Percentiles rank a stretch among this genome's conserved stretches.
phyloP scores from a whole-genome alignment of 2,113 vertebrate genomes.

The Fregata magnificens region DNA sequence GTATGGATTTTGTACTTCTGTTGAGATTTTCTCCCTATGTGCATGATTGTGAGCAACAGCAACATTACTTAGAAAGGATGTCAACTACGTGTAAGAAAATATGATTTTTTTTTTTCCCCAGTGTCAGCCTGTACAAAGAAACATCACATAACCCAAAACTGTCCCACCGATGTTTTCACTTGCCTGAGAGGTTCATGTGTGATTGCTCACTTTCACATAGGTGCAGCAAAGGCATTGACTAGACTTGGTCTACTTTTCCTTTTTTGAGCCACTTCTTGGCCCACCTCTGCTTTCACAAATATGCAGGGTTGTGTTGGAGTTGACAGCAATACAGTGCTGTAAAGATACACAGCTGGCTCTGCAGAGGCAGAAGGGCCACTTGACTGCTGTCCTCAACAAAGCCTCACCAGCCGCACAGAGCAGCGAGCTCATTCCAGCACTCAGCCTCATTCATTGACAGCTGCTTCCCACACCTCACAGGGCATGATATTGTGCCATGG shows the following conservation, averaged over 20 bases:
- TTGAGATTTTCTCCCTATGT: neutral
- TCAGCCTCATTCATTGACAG: neutral
- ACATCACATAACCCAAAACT: neutral
- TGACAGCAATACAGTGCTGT: neutral
- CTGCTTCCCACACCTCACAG: neutral
- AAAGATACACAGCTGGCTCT: neutral
- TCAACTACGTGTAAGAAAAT: neutral
- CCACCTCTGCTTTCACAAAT: neutral
- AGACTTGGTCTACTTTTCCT: neutral
- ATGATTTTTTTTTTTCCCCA: neutral
- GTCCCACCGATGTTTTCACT: neutral
- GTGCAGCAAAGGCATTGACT: neutral
- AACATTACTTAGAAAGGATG: neutral
- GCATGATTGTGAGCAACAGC: neutral
- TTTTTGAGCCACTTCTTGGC: neutral
- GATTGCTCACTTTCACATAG: neutral
- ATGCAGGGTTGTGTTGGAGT: neutral
- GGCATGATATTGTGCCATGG: too few relatives aligned
- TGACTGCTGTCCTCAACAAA: neutral
- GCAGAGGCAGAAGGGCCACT: neutral
- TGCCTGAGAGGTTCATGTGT: neutral
- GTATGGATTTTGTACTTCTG: neutral
- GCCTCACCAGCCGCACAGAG: fast-evolving
- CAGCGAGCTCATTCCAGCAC: neutral
- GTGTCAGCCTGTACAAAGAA: neutral